Evolutionary conservation across 1,140 invertebrate species (phyloP), one percentile per base, ranked within the genome.

Genomic region (Pogonognathellus flavescens): DNA sequence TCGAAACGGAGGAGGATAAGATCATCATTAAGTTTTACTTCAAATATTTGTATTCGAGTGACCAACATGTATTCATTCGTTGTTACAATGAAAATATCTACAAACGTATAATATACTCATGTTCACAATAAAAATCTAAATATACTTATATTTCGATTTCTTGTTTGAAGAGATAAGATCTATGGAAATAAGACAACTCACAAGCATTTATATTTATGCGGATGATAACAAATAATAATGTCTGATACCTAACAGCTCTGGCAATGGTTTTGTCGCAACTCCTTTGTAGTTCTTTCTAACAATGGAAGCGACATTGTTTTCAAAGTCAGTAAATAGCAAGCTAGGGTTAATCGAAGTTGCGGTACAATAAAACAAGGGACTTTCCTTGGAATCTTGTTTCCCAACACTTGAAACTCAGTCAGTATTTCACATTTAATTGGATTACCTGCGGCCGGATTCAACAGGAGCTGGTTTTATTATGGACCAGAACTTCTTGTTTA

Each of bases 1-100:
- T 31, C 70, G 16, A n/a, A n/a, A 50, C 41, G 18, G 31, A 16
- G 49, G 25, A 70, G 53, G 53, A 57, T 57, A 57, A 16, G 16
- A 66, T 59, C 18, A 50, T 49, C 41, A 31, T 76, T 31, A 76
- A 76, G 13, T 76, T 76, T 76, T 31, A 13, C 31, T 76, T 41
- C 70, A 76, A 76, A 49, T 49, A 41, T 31, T 76, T 76, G 70
- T 76, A 76, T 76, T 76, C 41, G 70, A 76, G 70, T 76, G 70
- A 76, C 70, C 70, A 76, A 76, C 25, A 76, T 76, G 70, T 76
- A 76, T 76, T 76, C 70, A 76, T 76, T 76, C 70, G 41, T 76
- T 49, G 16, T 76, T 49, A 76, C 70, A 76, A 76, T 31, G 16
- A 76, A 76, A 70, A 49, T 50, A 76, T 76, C 41, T 76, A 76